Conservation (phyloP, 1,140 invertebrate species). For the Polypedilum pembai region DNA sequence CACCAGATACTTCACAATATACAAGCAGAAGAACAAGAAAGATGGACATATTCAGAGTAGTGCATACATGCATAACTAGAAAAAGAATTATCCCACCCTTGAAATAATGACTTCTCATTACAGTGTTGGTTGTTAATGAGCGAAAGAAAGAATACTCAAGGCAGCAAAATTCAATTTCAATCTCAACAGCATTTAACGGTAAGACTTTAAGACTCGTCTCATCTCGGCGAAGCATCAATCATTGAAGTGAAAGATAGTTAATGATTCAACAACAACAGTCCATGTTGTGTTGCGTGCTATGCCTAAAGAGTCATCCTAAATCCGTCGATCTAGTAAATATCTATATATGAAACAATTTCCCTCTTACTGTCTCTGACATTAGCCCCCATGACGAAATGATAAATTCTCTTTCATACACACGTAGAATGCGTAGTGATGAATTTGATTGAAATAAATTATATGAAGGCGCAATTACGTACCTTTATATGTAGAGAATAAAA, state of each 20-base stretch:
- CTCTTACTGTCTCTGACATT: too few relatives aligned
- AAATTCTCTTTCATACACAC: neutral
- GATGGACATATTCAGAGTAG: too few relatives aligned
- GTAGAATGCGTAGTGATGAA: neutral
- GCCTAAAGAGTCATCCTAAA: too few relatives aligned
- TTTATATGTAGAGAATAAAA: neutral
- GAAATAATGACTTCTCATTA: too few relatives aligned
- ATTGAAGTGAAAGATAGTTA: constrained; percentile 24
- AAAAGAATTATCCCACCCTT: too few relatives aligned
- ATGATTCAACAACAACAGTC: constrained; percentile 22
- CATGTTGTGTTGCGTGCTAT: neutral
- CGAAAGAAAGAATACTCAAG: neutral
- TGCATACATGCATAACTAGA: too few relatives aligned
- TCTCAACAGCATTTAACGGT: neutral
- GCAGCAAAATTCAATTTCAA: neutral
- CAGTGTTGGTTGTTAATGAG: too few relatives aligned
- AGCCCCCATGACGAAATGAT: neutral
- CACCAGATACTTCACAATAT: too few relatives aligned
- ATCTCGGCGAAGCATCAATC: neutral
- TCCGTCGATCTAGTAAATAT: too few relatives aligned
- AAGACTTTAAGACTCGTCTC: neutral
- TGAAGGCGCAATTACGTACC: neutral
- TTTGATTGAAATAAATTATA: constrained; percentile 20
- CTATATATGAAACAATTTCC: too few relatives aligned
- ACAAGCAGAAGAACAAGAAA: too few relatives aligned